Conservation (phyloP, 2,888 invertebrate species). For the Dryomyza anilis region DNA sequence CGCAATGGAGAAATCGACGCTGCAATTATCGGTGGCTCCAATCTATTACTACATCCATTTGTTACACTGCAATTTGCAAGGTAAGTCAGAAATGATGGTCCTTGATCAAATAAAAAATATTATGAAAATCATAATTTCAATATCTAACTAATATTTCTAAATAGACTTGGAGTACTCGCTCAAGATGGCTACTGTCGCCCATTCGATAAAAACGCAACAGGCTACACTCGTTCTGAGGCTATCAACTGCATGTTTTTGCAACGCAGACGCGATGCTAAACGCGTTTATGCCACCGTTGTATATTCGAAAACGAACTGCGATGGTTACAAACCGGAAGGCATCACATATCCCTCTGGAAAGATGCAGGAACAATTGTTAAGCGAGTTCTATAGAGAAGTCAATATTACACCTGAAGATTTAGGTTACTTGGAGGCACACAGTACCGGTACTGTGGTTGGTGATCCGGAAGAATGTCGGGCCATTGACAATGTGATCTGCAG, state of each 20-base stretch:
- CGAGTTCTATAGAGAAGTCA: constrained; percentile 73
- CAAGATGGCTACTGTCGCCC: constrained; percentile 86
- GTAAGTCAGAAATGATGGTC: too few relatives aligned
- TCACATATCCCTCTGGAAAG: constrained; percentile 71
- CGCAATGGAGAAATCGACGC: constrained; percentile 82
- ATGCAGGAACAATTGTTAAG: constrained; percentile 68
- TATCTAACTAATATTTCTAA: not conserved
- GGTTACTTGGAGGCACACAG: constrained; percentile 87
- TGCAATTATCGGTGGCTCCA: constrained; percentile 88
- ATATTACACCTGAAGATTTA: constrained; percentile 65
- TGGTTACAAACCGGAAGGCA: constrained; percentile 75
- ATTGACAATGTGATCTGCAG: constrained; percentile 80
- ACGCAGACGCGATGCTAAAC: constrained; percentile 70
- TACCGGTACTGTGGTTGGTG: constrained; percentile 82
- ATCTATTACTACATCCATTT: constrained; percentile 84
- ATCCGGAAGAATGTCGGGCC: constrained; percentile 88
- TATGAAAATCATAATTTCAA: not conserved
- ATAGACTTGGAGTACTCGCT: constrained; percentile 74
- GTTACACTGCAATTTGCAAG: constrained; percentile 86
- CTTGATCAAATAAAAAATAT: too few relatives aligned
- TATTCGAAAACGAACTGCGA: constrained; percentile 84
- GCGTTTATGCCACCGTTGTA: constrained; percentile 72
- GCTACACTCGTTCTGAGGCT: constrained; percentile 85
- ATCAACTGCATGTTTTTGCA: constrained; percentile 75
- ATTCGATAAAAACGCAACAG: constrained; percentile 83